Percentiles rank a stretch among this genome's conserved stretches.
Evolutionary conservation across 1,140 invertebrate genomes (phyloP).

Genomic region (Bombyx mandarina): DNA sequence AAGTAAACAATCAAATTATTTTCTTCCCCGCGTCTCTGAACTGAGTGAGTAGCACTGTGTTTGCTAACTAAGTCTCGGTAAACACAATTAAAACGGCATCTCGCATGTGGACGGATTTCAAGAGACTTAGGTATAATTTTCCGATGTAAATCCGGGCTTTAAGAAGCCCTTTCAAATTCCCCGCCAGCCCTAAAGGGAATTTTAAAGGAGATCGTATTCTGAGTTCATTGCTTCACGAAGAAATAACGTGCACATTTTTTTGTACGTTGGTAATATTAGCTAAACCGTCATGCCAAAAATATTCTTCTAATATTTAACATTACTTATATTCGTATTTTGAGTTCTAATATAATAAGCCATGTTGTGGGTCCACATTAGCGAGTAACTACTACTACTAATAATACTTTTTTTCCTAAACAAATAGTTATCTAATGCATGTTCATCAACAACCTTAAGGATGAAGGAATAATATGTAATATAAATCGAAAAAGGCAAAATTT

Average conservation of each 20-base stretch:
- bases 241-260: constrained; percentile 1
- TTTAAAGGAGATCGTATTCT: constrained; percentile 20
- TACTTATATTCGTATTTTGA: no score
- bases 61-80: constrained; percentile 43
- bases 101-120: constrained; percentile 39
- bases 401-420: no score
- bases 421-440: no score
- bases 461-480: no score
- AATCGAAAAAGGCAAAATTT: no score
- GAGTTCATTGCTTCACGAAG: constrained; percentile 5
- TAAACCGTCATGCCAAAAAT: no score
- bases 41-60: constrained; percentile 38
- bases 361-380: no score
- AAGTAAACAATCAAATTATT: constrained; percentile 21
- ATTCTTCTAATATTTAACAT: no score
- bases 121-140: constrained; percentile 47
- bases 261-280: no score
- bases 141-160: constrained; percentile 36
- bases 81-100: constrained; percentile 54
- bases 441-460: no score
- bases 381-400: no score
- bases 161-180: constrained; percentile 34
- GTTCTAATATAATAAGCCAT: no score
- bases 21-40: constrained; percentile 28
- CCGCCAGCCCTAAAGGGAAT: constrained; percentile 30